Base-by-base conservation (phyloP, 2,888 invertebrate genomes). In the Subacronicta megacephala region DNA sequence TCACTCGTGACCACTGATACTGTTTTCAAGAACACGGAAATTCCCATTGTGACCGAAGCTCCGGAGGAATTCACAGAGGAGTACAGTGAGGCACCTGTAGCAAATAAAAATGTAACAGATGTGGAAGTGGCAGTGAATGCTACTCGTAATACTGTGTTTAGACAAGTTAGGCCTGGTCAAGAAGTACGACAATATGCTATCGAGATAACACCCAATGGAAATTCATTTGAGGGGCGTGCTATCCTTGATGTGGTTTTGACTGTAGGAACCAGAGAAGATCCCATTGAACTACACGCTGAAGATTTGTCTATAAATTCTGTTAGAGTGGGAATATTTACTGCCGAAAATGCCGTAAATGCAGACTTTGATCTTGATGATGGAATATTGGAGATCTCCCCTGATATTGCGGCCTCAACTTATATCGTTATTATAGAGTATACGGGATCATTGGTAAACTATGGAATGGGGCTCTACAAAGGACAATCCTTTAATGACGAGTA, bases 361-460 rank as follows among this genome's bases (percentile, higher is more conserved):
- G 54, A 13, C 4, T 84, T 72, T 35, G 0, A 1, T 2, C 6
- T 70, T 7, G 61, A 75, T 4, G 81, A 74, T n/a, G 78, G 75
- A 1, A 2, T 75, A 43, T 60, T 91, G 40, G 74, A 80, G 65
- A 82, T 91, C 7, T 18, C 1, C 1, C 84, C 86, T 15, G 33
- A 37, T 0, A 54, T 56, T 31, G 0, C 13, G 10, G 80, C 80
- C 2, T 69, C 67, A 4, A 54, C 75, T 0, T 87, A 78, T 56
- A 68, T 83, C 9, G 62, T 90, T 1, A 65, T 87, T 7, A 80
- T 92, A 17, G 82, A 86, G 47, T 92, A 89, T 57, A 76, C 77
- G 15, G 87, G 83, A 42, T 44, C 45, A 7, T 40, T 90, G 5
- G 40, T 70, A 0, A 62, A 40, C 12, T 52, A 44, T 56, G 86